These are phyloP conservation scores for Monopterus albus DNA, from an alignment of 2,113 vertebrate genomes.

Conservation along the genomic window DNA sequence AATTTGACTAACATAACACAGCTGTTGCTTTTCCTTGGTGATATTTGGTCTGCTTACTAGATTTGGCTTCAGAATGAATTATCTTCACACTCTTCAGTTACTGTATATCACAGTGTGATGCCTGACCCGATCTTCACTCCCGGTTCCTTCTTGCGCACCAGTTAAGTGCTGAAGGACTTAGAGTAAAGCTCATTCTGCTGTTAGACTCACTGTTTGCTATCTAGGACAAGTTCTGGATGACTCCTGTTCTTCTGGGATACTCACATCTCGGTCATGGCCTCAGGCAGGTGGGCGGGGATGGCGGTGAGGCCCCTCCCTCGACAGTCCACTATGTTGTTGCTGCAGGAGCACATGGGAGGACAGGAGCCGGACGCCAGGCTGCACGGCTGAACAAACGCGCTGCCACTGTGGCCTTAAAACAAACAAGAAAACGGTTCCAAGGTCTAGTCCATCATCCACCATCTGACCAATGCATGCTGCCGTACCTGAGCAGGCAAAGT, in stretches of 20 bases:
- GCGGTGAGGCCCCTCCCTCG: slow-evolving; percentile 93
- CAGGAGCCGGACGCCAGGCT: slow-evolving; percentile 93
- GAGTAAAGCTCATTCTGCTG: too few species aligned
- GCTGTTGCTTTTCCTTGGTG: background rate
- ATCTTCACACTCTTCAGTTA: too few species aligned
- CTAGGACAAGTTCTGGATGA: too few species aligned
- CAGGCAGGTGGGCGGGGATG: slow-evolving; percentile 93
- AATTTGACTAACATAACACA: background rate
- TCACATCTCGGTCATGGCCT: slow-evolving; percentile 98
- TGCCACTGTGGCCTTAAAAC: slow-evolving; percentile 84
- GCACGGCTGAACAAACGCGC: slow-evolving; percentile 84
- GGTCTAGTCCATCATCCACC: fast-evolving
- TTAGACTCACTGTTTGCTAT: too few species aligned
- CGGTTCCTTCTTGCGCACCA: too few species aligned
- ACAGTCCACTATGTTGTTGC: slow-evolving; percentile 95
- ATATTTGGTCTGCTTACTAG: too few species aligned
- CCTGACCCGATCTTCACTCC: too few species aligned
- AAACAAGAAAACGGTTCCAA: background rate
- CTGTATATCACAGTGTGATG: too few species aligned
- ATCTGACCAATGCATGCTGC: too few species aligned
- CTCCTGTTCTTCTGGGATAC: slow-evolving; percentile 68
- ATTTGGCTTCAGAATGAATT: too few species aligned
- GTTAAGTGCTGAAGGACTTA: too few species aligned
- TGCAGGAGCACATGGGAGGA: slow-evolving; percentile 93
- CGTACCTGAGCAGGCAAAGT: slow-evolving; percentile 91